Evolutionary conservation across 2,797 vertebrate genomes (phyloP).

Genomic region (Cuniculus paca): DNA sequence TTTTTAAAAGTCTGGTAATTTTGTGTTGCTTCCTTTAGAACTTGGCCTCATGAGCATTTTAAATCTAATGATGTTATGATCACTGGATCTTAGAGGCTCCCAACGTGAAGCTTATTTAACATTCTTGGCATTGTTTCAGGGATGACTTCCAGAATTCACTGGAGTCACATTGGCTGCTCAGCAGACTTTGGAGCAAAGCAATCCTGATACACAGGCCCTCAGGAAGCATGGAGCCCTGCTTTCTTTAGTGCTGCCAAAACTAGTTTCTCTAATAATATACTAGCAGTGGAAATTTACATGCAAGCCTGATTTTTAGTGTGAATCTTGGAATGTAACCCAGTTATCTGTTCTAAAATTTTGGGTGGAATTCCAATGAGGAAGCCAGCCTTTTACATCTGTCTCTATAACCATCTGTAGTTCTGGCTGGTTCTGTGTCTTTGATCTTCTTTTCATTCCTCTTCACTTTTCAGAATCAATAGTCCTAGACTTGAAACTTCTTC

Average conservation of each 20-base stretch:
- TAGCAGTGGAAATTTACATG: slow-evolving; percentile 19
- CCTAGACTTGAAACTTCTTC: not conserved
- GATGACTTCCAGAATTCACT: slow-evolving; percentile 67
- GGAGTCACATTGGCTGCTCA: slow-evolving; percentile 69
- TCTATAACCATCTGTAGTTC: slow-evolving; percentile 61
- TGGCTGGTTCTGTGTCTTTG: not conserved
- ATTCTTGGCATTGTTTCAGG: slow-evolving; percentile 75
- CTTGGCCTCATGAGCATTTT: slow-evolving; percentile 68
- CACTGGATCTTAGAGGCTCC: slow-evolving; percentile 71
- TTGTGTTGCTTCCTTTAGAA: slow-evolving; percentile 71
- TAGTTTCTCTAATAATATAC: slow-evolving; percentile 62
- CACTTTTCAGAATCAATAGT: not conserved
- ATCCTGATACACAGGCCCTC: not conserved
- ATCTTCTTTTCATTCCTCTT: not conserved
- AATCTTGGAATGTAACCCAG: slow-evolving; percentile 33
- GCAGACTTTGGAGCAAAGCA: slow-evolving; percentile 60
- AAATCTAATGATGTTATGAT: slow-evolving; percentile 80
- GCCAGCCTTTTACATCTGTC: not conserved
- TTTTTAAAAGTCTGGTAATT: slow-evolving; percentile 57
- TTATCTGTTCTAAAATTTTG: slow-evolving; percentile 67
- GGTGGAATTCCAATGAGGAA: slow-evolving; percentile 62
- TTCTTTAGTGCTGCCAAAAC: slow-evolving; percentile 56
- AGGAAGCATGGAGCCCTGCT: slow-evolving; percentile 21
- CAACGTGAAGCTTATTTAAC: slow-evolving; percentile 72
- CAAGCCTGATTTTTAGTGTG: slow-evolving; percentile 68